phyloP scores from a whole-genome alignment of 2,797 vertebrate genomes.

The Knipowitschia caucasica region DNA sequence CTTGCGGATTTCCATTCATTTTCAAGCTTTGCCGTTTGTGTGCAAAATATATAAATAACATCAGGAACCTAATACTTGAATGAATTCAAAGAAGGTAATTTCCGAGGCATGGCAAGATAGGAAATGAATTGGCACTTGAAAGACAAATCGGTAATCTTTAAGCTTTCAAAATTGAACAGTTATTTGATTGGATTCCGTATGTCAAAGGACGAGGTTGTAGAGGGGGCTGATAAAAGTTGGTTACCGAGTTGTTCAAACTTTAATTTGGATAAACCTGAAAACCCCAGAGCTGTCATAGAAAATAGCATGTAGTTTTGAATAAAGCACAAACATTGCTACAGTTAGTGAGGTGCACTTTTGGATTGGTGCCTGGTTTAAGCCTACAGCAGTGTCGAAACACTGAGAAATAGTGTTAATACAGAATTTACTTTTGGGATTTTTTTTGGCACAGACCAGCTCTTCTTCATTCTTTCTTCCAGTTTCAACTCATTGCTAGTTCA shows the following conservation, averaged over 20 bases:
- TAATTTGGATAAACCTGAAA: background rate
- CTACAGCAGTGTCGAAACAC: background rate
- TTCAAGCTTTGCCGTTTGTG: background rate
- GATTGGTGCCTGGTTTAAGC: background rate
- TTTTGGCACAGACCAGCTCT: no score
- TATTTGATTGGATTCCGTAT: background rate
- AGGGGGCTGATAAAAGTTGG: background rate
- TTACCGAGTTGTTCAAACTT: constrained; percentile 1
- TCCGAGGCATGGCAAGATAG: background rate
- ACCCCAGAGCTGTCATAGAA: background rate
- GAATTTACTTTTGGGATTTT: no score
- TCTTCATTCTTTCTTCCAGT: no score
- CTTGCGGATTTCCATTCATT: background rate
- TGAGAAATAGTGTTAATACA: no score
- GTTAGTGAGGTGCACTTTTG: no score
- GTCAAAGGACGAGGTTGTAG: background rate
- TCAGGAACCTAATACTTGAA: background rate
- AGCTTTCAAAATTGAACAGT: background rate
- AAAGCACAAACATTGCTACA: no score
- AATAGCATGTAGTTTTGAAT: no score
- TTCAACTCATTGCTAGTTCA: no score
- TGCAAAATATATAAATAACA: background rate
- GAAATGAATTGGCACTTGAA: background rate
- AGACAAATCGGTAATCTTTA: background rate
- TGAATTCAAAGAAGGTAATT: background rate